Evolutionary conservation across 2,797 vertebrate species (phyloP).

Genomic region (Ceryle rudis): DNA sequence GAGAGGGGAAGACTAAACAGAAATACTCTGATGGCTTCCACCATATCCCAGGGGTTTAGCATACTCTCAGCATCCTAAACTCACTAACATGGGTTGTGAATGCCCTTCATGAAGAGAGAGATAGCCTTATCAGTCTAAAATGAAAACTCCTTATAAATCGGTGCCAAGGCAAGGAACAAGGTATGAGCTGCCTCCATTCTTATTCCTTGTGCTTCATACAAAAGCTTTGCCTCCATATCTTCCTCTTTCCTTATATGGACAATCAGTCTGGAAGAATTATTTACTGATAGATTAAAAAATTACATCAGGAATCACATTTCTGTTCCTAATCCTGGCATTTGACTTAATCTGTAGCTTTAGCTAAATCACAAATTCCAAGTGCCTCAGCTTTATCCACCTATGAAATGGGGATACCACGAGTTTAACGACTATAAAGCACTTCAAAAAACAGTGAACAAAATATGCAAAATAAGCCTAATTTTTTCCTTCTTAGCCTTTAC

Average conservation of each 20-base stretch:
- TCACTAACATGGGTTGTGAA: not conserved
- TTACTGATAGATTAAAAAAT: not conserved
- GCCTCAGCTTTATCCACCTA: not conserved
- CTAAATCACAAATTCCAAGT: not conserved
- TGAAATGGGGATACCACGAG: not conserved
- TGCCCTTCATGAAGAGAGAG: not conserved
- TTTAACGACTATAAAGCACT: not conserved
- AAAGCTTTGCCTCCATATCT: not conserved
- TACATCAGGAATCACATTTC: not conserved
- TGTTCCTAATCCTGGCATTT: not conserved
- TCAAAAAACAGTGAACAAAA: not conserved
- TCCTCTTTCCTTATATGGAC: not conserved
- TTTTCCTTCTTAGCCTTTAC: not conserved
- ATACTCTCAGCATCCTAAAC: not conserved
- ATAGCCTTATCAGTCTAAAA: not conserved
- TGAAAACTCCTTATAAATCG: not conserved
- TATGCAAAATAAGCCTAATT: not conserved
- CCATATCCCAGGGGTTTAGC: not conserved
- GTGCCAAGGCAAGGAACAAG: not conserved
- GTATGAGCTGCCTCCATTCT: not conserved
- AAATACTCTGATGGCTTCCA: not conserved
- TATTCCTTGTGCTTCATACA: not conserved
- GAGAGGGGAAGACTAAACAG: not conserved
- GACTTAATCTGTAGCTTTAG: not conserved
- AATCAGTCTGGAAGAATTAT: not conserved